Evolutionary conservation across 2,113 vertebrate genomes (phyloP).

Genomic region (Pungitius pungitius): DNA sequence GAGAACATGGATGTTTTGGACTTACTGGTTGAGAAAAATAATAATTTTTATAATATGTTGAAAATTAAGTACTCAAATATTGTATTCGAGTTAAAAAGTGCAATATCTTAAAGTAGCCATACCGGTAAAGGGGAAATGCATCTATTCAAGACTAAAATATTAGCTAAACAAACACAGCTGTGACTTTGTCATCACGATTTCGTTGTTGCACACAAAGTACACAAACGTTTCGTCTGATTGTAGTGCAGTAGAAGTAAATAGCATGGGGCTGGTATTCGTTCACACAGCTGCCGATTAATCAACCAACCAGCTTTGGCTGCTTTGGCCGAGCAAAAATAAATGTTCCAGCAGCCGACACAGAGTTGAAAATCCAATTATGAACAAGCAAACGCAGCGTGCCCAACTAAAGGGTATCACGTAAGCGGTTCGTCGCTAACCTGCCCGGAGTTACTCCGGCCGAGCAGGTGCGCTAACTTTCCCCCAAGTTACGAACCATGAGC

Average conservation of each 20-base stretch:
- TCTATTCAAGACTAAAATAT: background rate
- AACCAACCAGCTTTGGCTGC: background rate
- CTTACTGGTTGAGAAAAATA: background rate
- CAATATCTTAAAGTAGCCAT: background rate
- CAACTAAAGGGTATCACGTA: conserved; percentile 25
- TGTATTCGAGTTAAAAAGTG: background rate
- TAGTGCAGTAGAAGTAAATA: background rate
- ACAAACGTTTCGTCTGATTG: too few species aligned
- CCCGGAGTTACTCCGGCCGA: background rate
- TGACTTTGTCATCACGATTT: too few species aligned
- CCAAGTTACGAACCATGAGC: background rate
- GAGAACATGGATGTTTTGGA: background rate
- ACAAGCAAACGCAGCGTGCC: conserved; percentile 28
- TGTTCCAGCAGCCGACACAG: conserved; percentile 15
- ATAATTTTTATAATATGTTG: too few species aligned
- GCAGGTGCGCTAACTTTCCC: background rate
- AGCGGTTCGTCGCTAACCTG: conserved; percentile 2
- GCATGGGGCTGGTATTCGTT: background rate
- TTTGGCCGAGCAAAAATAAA: too few species aligned
- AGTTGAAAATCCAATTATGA: conserved; percentile 64
- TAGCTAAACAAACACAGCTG: too few species aligned
- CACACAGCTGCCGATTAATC: background rate
- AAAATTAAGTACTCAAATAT: background rate
- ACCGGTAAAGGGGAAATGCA: background rate
- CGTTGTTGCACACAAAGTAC: too few species aligned